phyloP scores from a whole-genome alignment of 2,113 vertebrate genomes.

The Oryzias melastigma region DNA sequence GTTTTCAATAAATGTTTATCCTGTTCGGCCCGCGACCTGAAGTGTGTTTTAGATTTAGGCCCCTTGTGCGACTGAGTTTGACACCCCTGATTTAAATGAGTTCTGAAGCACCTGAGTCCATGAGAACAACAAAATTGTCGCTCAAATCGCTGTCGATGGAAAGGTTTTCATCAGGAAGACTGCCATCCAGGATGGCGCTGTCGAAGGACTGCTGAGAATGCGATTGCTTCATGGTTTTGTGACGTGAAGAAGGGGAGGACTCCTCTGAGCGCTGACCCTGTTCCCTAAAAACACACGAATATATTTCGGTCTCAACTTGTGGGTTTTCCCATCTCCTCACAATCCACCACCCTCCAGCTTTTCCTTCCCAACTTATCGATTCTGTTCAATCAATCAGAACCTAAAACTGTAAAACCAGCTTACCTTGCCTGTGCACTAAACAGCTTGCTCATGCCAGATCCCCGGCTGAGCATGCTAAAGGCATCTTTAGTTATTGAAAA shows the following conservation, averaged over 20 bases:
- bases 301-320: background rate
- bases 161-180: constrained; percentile 85
- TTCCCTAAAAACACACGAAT: constrained; percentile 75
- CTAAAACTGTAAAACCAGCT: constrained; percentile 6
- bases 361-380: too few species aligned
- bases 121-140: constrained; percentile 86
- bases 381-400: background rate
- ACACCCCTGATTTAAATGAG: background rate
- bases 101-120: constrained; percentile 82
- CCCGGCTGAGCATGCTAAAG: constrained; percentile 86
- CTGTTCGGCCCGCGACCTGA: too few species aligned
- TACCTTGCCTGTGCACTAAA: constrained; percentile 84
- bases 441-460: constrained; percentile 90
- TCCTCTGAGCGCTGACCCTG: constrained; percentile 80
- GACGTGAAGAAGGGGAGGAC: constrained; percentile 63
- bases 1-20: too few species aligned
- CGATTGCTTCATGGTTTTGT: constrained; percentile 86
- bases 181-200: constrained; percentile 84
- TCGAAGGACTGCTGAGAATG: constrained; percentile 92
- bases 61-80: too few species aligned
- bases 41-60: too few species aligned
- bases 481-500: constrained; percentile 92
- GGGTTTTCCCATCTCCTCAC: too few species aligned
- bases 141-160: constrained; percentile 91
- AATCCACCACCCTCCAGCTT: too few species aligned